Conservation (phyloP, 2,113 vertebrate genomes). For the Phalacrocorax brasilianus region DNA sequence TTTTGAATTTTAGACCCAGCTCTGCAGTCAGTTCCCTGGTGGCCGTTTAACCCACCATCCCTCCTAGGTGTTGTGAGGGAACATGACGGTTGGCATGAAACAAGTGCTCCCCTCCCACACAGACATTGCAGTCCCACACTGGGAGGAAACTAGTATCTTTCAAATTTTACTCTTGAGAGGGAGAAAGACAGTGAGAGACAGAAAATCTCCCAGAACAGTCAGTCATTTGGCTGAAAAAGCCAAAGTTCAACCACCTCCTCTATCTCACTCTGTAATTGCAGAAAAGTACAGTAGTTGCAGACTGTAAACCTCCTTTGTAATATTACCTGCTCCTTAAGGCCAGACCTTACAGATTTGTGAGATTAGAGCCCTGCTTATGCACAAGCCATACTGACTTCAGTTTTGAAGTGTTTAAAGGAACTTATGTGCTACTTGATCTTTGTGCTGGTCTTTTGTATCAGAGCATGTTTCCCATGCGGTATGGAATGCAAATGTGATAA, state of each 20-base stretch:
- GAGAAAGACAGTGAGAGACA: background rate
- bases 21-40: background rate
- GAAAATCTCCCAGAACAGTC: background rate
- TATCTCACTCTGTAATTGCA: background rate
- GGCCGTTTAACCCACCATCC: background rate
- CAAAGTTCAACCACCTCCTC: background rate
- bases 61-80: background rate
- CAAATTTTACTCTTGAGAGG: background rate
- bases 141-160: background rate
- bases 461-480: background rate
- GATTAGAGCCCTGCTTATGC: background rate
- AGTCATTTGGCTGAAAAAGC: background rate
- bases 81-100: background rate
- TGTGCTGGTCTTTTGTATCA: background rate
- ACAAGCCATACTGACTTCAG: background rate
- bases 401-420: constrained; percentile 4
- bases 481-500: background rate
- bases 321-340: background rate
- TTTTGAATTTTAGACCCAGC: background rate
- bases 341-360: background rate
- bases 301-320: background rate
- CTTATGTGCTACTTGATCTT: background rate
- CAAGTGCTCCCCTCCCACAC: background rate
- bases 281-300: background rate
- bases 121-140: background rate